Conservation (phyloP, 2,113 vertebrate species). For the Phocoena phocoena region DNA sequence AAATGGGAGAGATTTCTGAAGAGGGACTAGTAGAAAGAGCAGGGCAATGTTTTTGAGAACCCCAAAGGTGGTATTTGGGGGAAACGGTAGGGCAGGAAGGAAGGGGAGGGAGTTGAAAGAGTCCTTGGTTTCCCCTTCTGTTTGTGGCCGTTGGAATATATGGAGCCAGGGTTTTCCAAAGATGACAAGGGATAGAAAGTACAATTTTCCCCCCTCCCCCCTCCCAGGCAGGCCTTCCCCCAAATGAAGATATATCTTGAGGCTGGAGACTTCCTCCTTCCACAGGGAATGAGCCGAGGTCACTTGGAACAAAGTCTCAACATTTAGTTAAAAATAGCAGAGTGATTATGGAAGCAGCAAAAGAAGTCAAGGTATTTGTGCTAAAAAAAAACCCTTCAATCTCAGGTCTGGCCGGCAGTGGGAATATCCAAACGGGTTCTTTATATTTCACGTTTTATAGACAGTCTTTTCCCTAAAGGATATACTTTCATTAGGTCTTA, state of each 20-base stretch:
- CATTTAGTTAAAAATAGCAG: slow-evolving; percentile 39
- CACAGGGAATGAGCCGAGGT: not conserved
- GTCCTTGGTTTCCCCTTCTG: slow-evolving; percentile 26
- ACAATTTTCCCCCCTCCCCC: not conserved
- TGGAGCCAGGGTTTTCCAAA: slow-evolving; percentile 56
- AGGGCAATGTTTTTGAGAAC: not conserved
- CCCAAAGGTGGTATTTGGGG: not conserved
- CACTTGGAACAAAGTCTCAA: slow-evolving; percentile 35
- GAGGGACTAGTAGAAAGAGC: not conserved
- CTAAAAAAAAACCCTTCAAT: not conserved
- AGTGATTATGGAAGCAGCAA: not conserved
- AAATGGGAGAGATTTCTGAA: slow-evolving; percentile 6
- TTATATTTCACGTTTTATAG: slow-evolving; percentile 74
- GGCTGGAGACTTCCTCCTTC: not conserved
- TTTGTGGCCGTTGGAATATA: slow-evolving; percentile 15
- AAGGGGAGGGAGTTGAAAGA: slow-evolving; percentile 34
- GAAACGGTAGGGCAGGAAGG: not conserved
- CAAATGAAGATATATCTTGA: slow-evolving; percentile 24
- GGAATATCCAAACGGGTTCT: slow-evolving; percentile 36
- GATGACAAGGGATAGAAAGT: slow-evolving; percentile 46
- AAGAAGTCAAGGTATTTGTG: slow-evolving; percentile 34
- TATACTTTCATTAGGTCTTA: slow-evolving; percentile 75
- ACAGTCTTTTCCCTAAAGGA: slow-evolving; percentile 68
- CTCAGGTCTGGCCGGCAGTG: not conserved
- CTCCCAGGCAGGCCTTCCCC: not conserved